These are phyloP conservation scores for Beaufortia kweichowensis DNA, from an alignment of 2,113 vertebrate genomes.

Conservation along the genomic window DNA sequence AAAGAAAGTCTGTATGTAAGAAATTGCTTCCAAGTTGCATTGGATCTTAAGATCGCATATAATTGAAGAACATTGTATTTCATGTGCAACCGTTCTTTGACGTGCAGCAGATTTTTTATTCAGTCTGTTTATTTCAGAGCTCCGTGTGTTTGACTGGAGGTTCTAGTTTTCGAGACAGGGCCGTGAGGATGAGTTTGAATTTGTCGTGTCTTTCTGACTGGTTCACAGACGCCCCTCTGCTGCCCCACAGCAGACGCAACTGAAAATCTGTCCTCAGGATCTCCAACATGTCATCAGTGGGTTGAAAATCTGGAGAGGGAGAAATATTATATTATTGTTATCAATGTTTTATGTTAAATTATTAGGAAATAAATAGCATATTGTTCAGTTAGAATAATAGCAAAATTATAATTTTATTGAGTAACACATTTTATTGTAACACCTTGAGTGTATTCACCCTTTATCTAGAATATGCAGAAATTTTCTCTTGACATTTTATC, in stretches of 20 bases:
- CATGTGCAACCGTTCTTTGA: no score
- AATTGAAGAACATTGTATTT: background rate
- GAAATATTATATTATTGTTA: background rate
- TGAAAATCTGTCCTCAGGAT: slow-evolving; percentile 96
- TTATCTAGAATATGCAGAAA: no score
- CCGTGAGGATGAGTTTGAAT: slow-evolving; percentile 94
- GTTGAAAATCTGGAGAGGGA: slow-evolving; percentile 78
- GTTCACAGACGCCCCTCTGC: slow-evolving; percentile 90
- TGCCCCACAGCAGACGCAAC: slow-evolving; percentile 94
- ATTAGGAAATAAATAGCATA: no score
- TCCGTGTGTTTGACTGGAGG: slow-evolving; percentile 80
- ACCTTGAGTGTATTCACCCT: no score
- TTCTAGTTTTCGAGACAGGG: slow-evolving; percentile 92
- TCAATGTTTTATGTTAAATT: no score
- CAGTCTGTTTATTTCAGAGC: slow-evolving; percentile 66
- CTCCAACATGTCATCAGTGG: slow-evolving; percentile 88
- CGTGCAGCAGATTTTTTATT: background rate
- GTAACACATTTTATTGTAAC: no score
- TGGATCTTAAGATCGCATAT: background rate
- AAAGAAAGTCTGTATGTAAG: no score
- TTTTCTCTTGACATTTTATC: no score
- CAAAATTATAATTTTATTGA: no score
- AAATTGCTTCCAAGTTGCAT: background rate
- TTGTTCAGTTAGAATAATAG: no score
- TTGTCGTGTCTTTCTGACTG: slow-evolving; percentile 90